Evolutionary conservation across 2,797 vertebrate genomes (phyloP).

Genomic region (Parotocinclus haroldoi): DNA sequence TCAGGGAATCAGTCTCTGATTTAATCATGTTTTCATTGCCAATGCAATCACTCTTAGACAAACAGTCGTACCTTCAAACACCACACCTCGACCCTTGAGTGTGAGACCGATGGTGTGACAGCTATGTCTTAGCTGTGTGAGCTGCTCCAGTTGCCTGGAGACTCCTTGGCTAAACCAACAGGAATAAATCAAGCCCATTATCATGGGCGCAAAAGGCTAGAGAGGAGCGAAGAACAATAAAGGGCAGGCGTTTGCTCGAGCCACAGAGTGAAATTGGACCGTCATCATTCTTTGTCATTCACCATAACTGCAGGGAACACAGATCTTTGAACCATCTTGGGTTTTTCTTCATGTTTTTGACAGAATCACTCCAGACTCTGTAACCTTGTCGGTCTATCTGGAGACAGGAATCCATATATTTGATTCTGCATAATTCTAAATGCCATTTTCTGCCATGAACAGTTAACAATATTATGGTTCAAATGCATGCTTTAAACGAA

Average conservation of each 20-base stretch:
- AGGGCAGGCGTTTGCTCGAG: background rate
- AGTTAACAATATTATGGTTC: background rate
- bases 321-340: conserved; percentile 14
- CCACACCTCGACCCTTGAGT: background rate
- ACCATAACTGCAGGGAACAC: background rate
- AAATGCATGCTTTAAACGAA: background rate
- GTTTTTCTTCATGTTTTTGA: too few species aligned
- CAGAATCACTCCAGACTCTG: background rate
- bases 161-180: conserved; percentile 52
- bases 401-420: too few species aligned
- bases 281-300: conserved; percentile 6
- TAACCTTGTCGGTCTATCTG: background rate
- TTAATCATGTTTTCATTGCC: too few species aligned
- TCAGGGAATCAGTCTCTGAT: too few species aligned
- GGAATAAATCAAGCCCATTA: conserved; percentile 53
- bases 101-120: conserved; percentile 34
- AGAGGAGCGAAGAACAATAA: conserved; percentile 26
- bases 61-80: conserved; percentile 6
- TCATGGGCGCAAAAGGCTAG: conserved; percentile 33
- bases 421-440: too few species aligned
- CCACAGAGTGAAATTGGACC: background rate
- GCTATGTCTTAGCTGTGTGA: conserved; percentile 41
- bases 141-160: conserved; percentile 44
- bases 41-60: background rate
- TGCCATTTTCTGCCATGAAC: too few species aligned